A percentile compares a stretch with the other conserved stretches of the same genome.
These are phyloP conservation scores for Magallana nippona DNA, from an alignment of 2,888 invertebrate species.

Conservation along the genomic window DNA sequence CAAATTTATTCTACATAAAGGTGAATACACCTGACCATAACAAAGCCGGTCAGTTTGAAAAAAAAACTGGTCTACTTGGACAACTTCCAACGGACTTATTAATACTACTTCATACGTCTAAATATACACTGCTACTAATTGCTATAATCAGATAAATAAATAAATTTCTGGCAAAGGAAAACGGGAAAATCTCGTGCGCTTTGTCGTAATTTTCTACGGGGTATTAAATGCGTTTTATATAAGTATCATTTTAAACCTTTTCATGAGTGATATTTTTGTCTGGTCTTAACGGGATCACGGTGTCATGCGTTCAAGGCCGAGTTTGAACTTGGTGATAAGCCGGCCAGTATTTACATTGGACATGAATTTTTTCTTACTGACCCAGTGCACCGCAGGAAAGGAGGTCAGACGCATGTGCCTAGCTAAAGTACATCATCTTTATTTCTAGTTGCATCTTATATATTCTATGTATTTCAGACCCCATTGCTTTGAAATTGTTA, in stretches of 20 bases:
- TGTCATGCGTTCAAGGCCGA: neutral
- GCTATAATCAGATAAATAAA: constrained; percentile 14
- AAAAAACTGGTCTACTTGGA: neutral
- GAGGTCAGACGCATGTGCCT: neutral
- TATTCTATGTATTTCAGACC: too few species aligned
- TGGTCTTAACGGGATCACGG: neutral
- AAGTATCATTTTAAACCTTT: neutral
- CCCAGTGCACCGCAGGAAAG: neutral
- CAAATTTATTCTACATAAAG: too few species aligned
- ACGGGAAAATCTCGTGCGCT: neutral
- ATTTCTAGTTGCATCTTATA: too few species aligned
- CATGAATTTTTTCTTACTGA: neutral
- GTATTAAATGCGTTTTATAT: neutral
- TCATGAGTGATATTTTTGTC: neutral
- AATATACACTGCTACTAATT: neutral
- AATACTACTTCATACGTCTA: neutral
- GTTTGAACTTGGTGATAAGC: neutral
- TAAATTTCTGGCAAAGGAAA: neutral
- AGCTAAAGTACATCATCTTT: too few species aligned
- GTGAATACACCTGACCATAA: too few species aligned
- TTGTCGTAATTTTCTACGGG: too few species aligned
- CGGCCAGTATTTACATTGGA: neutral
- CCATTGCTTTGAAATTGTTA: neutral
- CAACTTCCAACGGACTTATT: neutral
- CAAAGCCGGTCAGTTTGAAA: neutral